Base-by-base conservation (phyloP, 2,113 vertebrate genomes). In the Archocentrus centrarchus region DNA sequence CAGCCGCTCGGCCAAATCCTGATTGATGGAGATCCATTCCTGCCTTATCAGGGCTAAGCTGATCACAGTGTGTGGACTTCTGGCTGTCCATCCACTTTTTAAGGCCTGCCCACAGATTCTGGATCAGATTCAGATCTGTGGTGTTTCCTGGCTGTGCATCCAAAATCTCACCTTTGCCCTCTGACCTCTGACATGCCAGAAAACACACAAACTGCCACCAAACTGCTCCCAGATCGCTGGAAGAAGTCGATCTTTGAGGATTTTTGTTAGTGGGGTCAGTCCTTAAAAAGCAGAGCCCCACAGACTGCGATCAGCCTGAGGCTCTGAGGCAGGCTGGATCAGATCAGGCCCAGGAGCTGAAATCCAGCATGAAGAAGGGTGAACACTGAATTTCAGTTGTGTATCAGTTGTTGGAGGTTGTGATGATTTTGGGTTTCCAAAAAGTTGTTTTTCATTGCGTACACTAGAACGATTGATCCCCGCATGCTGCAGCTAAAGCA, bases 251-350 rank as follows among this genome's bases (percentile, higher is more conserved):
- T 17, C 14, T 68, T 13, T 41, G 11, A 41, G 41, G 39, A 47
- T 0, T 5, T 47, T 47, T 68, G 3, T 6, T 47, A 44, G 24
- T 44, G 15, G 24, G n/a, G n/a, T 39, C n/a, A 5, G 0, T 27
- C 37, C 44, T 18, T 47, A 2, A 27, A 68, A 44, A 68, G 39
- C 39, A 18, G 39, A 66, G 17, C 3, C 17, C 4, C 63, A 44
- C 63, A 11, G 0, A 47, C 22, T 27, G 24, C 7, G n/a, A 22
- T 66, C 35, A 22, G 20, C 35, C 9, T 39, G 39, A 8, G 8
- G 41, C 41, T 44, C 62, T 0, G 0, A 17, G 14, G 5, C 35
- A 44, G 13, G 2, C 63, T 17, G 39, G 5, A 0, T 37, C 35
- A 14, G 50, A 9, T 1, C 7, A 1, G 17, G 17, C 47, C 17